Evolutionary conservation across 2,797 vertebrate species (phyloP).

Genomic region (Chaunax sp.): DNA sequence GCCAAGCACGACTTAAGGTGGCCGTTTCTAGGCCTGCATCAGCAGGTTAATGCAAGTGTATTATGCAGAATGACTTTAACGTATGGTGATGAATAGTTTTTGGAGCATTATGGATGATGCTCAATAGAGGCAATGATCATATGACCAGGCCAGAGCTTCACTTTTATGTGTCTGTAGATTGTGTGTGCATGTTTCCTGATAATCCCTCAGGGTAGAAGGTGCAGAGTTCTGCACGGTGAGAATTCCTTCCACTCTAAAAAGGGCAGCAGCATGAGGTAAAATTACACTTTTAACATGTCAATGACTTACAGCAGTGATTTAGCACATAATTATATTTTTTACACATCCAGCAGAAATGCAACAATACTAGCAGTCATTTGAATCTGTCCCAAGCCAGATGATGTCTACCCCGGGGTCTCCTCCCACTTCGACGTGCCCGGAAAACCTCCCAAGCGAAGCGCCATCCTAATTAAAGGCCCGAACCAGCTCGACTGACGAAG

Average conservation of each 20-base stretch:
- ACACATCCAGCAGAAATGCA: neutral
- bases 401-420: too few species aligned
- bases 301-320: neutral
- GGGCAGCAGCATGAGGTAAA: too few species aligned
- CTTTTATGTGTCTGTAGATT: constrained; percentile 5
- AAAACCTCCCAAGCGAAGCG: too few species aligned
- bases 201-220: neutral
- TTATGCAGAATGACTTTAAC: constrained; percentile 19
- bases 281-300: neutral
- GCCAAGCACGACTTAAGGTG: constrained; percentile 13
- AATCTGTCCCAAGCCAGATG: too few species aligned
- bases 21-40: constrained; percentile 18
- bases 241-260: neutral
- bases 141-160: constrained; percentile 7
- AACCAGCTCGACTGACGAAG: too few species aligned
- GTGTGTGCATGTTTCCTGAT: constrained; percentile 11
- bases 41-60: constrained; percentile 23
- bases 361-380: too few species aligned
- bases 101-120: constrained; percentile 3
- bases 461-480: too few species aligned
- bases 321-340: neutral
- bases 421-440: too few species aligned
- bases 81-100: constrained; percentile 9
- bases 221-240: neutral
- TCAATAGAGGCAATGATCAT: constrained; percentile 4